Evolutionary conservation across 2,888 invertebrate genomes (phyloP), one percentile per base, ranked within the genome.

Genomic region (Amphimallon solstitiale): DNA sequence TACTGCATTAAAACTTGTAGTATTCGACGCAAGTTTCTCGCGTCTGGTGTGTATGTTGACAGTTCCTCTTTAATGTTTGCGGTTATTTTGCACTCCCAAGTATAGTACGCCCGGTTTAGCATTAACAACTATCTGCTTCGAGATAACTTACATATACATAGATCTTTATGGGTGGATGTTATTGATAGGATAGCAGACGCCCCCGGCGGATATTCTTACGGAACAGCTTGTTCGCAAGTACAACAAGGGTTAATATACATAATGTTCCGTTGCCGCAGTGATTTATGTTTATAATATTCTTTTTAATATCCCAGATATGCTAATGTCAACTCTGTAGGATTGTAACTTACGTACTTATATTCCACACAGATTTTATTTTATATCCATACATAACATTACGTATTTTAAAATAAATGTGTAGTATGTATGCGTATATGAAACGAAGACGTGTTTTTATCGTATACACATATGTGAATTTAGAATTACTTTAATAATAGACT

Each of bases 251-350:
- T 59, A 43, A 43, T 43, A 59, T 59, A 59, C 29, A 43, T 43
- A 59, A 29, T 43, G 21, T 29, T 34, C 43, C 17, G 40, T 15
- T 59, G 43, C 23, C 43, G 29, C 19, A 14, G 45, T 45, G 56
- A 59, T 59, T 59, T 59, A 59, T 17, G 56, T 29, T 59, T 59
- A 59, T 59, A 34, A 34, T 43, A 59, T 45, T 45, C 56, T 23
- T 59, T 59, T 59, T 43, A 59, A 59, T 59, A 59, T 45, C 43
- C 38, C 14, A 59, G 43, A 43, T 59, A 59, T 59, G 56, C 43
- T 29, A 59, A 59, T 59, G 43, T 59, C 9, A 23, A 38, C 15
- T 4, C 15, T 59, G 21, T 29, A 29, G 56, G 43, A 34, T 43
- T 59, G 56, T 59, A 40, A 38, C 38, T 59, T 29, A 29, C 29